phyloP scores from a whole-genome alignment of 2,888 invertebrate genomes.

The Hofmannophila pseudospretella region DNA sequence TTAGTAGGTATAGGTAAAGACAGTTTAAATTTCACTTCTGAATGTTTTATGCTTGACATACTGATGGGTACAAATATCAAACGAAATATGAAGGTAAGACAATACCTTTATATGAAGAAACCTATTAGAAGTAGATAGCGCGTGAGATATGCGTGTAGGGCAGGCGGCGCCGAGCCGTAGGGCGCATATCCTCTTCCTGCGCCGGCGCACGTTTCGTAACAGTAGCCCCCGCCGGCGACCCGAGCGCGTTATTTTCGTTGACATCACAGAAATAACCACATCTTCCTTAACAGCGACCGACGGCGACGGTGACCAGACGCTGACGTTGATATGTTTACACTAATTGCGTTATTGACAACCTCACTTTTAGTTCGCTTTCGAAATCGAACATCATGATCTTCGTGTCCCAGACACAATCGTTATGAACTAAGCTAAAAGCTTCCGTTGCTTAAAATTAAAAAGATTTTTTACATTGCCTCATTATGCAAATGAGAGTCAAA shows the following conservation, averaged over 20 bases:
- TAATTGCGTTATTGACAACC: slow-evolving; percentile 74
- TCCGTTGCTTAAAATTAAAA: slow-evolving; percentile 4
- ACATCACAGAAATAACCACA: slow-evolving; percentile 72
- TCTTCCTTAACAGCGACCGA: slow-evolving; percentile 58
- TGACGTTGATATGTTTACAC: slow-evolving; percentile 73
- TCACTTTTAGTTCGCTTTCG: slow-evolving; percentile 54
- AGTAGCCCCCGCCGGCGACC: slow-evolving; percentile 44
- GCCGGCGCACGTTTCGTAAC: slow-evolving; percentile 57
- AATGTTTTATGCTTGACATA: too few relatives aligned
- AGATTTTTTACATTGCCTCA: slow-evolving; percentile 24
- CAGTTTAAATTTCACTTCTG: too few relatives aligned
- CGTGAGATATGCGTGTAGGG: slow-evolving; percentile 26
- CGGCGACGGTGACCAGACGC: slow-evolving; percentile 49
- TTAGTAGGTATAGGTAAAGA: too few relatives aligned
- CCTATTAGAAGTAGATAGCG: slow-evolving; percentile 15
- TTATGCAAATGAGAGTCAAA: slow-evolving; percentile 44
- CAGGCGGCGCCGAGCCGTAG: slow-evolving; percentile 19
- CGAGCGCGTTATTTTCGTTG: slow-evolving; percentile 69
- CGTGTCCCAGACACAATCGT: too few relatives aligned
- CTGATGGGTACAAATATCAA: too few relatives aligned
- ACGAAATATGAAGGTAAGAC: background rate
- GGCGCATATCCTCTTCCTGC: slow-evolving; percentile 70
- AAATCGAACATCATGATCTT: slow-evolving; percentile 26
- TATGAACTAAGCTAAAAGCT: background rate
- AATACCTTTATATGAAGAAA: background rate